Evolutionary conservation across 2,113 vertebrate species (phyloP).

Genomic region (Brachirus orientalis): DNA sequence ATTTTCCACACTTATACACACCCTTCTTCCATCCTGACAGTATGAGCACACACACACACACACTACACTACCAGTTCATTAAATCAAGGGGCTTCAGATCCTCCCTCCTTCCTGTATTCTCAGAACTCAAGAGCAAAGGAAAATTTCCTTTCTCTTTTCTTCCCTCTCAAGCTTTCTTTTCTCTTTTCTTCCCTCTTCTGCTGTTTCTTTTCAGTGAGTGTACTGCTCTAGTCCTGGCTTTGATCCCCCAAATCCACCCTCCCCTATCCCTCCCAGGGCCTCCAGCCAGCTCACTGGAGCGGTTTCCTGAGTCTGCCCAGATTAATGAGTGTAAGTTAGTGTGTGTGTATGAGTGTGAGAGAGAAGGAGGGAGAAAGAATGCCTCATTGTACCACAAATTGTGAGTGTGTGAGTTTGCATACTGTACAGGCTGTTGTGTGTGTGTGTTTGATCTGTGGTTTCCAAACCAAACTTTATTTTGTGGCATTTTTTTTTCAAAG

Average conservation of each 20-base stretch:
- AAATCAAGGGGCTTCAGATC: constrained; percentile 68
- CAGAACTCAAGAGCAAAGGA: constrained; percentile 71
- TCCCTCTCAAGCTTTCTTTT: constrained; percentile 78
- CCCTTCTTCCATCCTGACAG: constrained; percentile 25
- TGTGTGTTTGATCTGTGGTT: constrained; percentile 67
- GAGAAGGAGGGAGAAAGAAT: constrained; percentile 72
- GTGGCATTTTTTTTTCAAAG: constrained; percentile 64
- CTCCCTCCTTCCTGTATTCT: constrained; percentile 67
- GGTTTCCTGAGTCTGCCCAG: constrained; percentile 83
- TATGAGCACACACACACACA: constrained; percentile 35
- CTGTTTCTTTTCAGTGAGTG: constrained; percentile 80
- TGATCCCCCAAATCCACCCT: constrained; percentile 67
- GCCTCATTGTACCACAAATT: constrained; percentile 74
- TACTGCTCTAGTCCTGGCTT: constrained; percentile 72
- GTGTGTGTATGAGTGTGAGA: constrained; percentile 59
- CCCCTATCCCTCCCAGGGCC: constrained; percentile 69
- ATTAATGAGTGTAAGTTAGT: constrained; percentile 81
- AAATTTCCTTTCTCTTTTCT: constrained; percentile 78
- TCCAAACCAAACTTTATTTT: constrained; percentile 83
- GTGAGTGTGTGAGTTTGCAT: constrained; percentile 71
- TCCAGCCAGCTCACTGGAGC: constrained; percentile 82
- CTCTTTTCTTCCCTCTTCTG: constrained; percentile 74
- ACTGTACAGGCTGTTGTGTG: constrained; percentile 57
- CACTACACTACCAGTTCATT: constrained; percentile 58
- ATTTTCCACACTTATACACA: constrained; percentile 8